Base-by-base conservation (phyloP, 2,797 vertebrate species). In the Myoxocephalus aenaeus region DNA sequence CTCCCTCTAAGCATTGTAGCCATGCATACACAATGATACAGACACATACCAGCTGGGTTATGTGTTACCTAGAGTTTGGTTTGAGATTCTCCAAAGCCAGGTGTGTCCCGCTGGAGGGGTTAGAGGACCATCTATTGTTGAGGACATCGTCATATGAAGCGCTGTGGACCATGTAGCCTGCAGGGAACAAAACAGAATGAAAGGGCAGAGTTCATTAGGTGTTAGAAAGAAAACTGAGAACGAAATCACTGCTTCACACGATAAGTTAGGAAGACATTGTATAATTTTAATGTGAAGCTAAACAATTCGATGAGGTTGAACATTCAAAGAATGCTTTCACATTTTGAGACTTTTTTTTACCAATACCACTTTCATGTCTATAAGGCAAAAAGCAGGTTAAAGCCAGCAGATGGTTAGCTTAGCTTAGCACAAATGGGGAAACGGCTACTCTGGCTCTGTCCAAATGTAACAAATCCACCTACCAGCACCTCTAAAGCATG, bases 11-110 rank as follows among this genome's bases (percentile, higher is more conserved):
- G 29, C 53, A 15, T 27, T 29, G n/a, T 54, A 53, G 12, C 50
- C 20, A 61, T 40, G 73, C 51, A 50, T 48, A 54, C 38, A 77
- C 34, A 32, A 15, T 64, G 2, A 36, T 46, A 27, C 25, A 82
- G 69, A 75, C 68, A 65, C 61, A 50, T 58, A 65, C 14, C 58
- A 62, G 22, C 15, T 44, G 56, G 62, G 25, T 22, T 18, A 57
- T 42, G 17, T 54, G 56, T 86, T 90, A 99, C 98, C 98, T 97
- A 22, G 98, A 98, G 85, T 99, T 99, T 70, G 98, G 98, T 81
- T 99, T 99, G 90, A 99, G 95, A 79, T 99, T 99, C 95, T 99
- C 98, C 85, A 99, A 94, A n/a, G 98, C 92, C 84, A 99, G 91
- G 79, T 98, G 97, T 27, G 96, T 97, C 70, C 95, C 96, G 1